Evolutionary conservation across 2,888 invertebrate species (phyloP).

Genomic region (Ariolimax columbianus): DNA sequence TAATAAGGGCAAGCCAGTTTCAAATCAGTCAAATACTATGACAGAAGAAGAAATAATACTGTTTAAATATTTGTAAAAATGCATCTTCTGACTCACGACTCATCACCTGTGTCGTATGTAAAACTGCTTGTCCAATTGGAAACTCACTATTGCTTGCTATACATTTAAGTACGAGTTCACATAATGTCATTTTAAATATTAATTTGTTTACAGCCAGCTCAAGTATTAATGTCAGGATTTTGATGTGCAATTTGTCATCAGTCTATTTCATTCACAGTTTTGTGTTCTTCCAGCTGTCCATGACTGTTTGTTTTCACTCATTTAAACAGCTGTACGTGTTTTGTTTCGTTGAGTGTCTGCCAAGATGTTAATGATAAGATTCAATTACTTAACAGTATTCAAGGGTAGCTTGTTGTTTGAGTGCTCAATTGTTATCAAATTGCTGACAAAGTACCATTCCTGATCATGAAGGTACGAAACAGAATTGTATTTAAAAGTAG

Average conservation of each 20-base stretch:
- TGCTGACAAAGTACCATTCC: neutral
- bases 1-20: too few relatives aligned
- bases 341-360: neutral
- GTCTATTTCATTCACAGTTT: conserved; percentile 19
- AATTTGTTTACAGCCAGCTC: conserved; percentile 31
- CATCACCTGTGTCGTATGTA: too few relatives aligned
- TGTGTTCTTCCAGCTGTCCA: neutral
- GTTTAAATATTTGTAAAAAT: too few relatives aligned
- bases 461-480: neutral
- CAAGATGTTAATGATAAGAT: neutral
- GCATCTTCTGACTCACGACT: too few relatives aligned
- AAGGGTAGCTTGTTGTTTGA: neutral
- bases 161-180: neutral
- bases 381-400: neutral
- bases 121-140: neutral
- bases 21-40: too few relatives aligned
- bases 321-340: neutral
- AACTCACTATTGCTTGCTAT: neutral
- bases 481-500: neutral
- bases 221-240: conserved; percentile 43
- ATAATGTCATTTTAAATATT: neutral
- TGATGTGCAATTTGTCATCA: conserved; percentile 29
- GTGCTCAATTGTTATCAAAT: neutral
- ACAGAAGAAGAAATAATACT: too few relatives aligned
- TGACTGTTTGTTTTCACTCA: neutral